These are phyloP conservation scores for Protosalanx chinensis DNA, from an alignment of 2,797 vertebrate genomes.

Conservation along the genomic window DNA sequence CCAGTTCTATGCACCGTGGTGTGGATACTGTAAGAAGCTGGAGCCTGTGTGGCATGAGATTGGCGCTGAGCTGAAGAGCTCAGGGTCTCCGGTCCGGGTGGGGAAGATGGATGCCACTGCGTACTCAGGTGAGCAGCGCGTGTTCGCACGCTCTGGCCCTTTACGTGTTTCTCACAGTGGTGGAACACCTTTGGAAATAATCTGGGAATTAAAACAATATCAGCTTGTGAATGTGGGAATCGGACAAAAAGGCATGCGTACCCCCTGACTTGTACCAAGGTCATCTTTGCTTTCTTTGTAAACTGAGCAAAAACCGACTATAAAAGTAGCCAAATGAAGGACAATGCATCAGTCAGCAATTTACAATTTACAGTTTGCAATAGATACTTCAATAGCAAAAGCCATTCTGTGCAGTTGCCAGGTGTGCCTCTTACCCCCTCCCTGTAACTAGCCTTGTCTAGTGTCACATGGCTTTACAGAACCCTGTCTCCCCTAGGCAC, in stretches of 20 bases:
- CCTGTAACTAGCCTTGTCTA: too few relatives aligned
- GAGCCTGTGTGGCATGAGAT: conserved; percentile 96
- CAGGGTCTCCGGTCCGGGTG: conserved; percentile 91
- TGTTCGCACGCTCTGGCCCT: neutral
- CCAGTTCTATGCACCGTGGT: conserved; percentile 99
- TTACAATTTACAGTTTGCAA: neutral
- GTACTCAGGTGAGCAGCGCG: conserved; percentile 83
- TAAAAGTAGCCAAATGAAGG: too few relatives aligned
- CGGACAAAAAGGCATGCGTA: too few relatives aligned
- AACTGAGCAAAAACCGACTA: too few relatives aligned
- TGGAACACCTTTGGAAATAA: neutral
- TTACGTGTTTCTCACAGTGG: neutral
- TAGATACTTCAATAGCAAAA: neutral
- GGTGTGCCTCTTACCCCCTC: neutral
- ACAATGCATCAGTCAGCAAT: too few relatives aligned
- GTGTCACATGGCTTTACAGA: neutral
- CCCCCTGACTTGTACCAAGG: too few relatives aligned
- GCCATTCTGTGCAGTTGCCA: neutral
- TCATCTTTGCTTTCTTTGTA: too few relatives aligned
- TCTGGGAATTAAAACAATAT: too few relatives aligned
- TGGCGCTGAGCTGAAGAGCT: conserved; percentile 84
- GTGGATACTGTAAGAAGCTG: conserved; percentile 96
- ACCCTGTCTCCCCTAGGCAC: neutral
- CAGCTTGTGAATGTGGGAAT: too few relatives aligned
- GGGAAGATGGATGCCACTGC: conserved; percentile 98